These are phyloP conservation scores for Pogoniulus pusillus DNA, from an alignment of 2,797 vertebrate genomes.

Conservation along the genomic window DNA sequence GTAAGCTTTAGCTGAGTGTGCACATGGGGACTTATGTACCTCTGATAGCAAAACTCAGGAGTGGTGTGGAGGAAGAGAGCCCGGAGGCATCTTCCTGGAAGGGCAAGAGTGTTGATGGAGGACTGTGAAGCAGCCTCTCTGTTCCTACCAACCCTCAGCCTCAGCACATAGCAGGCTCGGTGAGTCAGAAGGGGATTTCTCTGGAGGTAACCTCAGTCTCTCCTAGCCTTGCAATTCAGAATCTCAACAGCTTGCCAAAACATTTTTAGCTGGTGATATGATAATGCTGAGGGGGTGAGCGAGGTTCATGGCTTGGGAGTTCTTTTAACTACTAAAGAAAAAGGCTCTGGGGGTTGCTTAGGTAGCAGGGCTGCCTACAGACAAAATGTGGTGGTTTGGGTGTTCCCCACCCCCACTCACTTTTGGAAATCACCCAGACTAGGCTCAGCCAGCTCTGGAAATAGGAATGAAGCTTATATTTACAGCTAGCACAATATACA, in stretches of 20 bases:
- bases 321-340: background rate
- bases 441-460: too few relatives aligned
- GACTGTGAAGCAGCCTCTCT: background rate
- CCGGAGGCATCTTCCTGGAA: background rate
- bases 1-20: background rate
- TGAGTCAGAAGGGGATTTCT: background rate
- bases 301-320: accelerated
- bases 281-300: background rate
- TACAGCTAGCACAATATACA: too few relatives aligned
- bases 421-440: too few relatives aligned
- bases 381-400: too few relatives aligned
- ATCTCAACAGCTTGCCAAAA: background rate
- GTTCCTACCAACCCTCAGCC: background rate
- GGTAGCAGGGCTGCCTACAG: background rate
- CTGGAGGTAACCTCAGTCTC: background rate
- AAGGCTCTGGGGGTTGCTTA: background rate
- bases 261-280: background rate
- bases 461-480: too few relatives aligned
- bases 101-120: background rate
- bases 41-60: background rate
- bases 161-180: accelerated
- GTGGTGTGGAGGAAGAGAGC: background rate
- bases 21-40: background rate
- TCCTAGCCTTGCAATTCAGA: background rate
- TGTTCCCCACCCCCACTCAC: too few relatives aligned